A percentile compares a stretch with the other conserved stretches of the same genome.
Evolutionary conservation across 2,797 vertebrate genomes (phyloP).

Genomic region (Coracias cyanogaster): DNA sequence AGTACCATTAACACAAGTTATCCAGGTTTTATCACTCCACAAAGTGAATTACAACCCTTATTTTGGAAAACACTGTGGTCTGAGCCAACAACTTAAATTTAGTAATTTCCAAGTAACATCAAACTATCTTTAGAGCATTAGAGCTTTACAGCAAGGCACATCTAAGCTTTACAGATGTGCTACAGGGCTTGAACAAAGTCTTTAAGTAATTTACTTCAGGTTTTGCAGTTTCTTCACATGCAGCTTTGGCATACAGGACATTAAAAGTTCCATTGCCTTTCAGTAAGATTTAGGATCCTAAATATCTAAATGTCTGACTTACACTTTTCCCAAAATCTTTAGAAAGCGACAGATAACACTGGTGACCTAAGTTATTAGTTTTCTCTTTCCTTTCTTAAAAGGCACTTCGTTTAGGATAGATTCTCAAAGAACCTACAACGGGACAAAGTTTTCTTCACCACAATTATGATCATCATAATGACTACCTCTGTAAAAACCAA

Average conservation of each 20-base stretch:
- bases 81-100: neutral
- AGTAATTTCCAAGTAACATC: neutral
- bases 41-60: neutral
- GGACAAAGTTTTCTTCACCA: neutral
- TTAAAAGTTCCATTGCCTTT: neutral
- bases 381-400: neutral
- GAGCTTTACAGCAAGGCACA: too few relatives aligned
- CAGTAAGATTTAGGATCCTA: neutral
- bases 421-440: neutral
- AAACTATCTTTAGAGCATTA: neutral
- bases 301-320: neutral
- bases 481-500: neutral
- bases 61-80: neutral
- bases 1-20: accelerated
- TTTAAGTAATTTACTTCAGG: neutral
- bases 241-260: accelerated
- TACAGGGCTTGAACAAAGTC: neutral
- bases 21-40: neutral
- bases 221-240: neutral
- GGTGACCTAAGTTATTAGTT: neutral
- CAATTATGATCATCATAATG: neutral
- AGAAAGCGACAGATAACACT: neutral
- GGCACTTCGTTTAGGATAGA: neutral
- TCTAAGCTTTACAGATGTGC: neutral
- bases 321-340: neutral